Base-by-base conservation (phyloP, 2,888 invertebrate genomes). In the Palloptera scutellata region DNA sequence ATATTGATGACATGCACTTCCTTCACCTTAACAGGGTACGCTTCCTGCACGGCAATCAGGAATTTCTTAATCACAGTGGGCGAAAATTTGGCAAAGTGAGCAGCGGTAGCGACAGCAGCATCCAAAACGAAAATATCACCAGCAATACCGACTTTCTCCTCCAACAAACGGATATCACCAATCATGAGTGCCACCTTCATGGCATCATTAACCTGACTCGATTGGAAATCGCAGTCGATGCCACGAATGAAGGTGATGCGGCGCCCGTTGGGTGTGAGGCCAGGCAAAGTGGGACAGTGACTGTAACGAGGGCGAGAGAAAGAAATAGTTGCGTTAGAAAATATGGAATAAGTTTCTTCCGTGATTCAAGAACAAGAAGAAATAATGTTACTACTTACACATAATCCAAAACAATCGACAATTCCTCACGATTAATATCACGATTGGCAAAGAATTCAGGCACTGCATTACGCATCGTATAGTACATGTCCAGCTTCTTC, bases 1-100 rank as follows among this genome's bases (percentile, higher is more conserved):
- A 92, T 91, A 81, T 95, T 94, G 78, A 95, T 89, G 1, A 94
- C 91, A 80, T 95, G 94, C 41, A 94, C 92, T 85, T 93, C 92
- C 84, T 94, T 94, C 77, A 94, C 87, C 83, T 94, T 94, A 0
- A 94, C 94, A 6, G 94, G 94, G 83, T 94, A 95, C 5, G 94
- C 94, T 86, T 95, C 94, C 88, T 92, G 92, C 17, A 94, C 93
- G 83, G 93, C 93, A 70, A 93, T 91, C 77, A 94, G 87, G 86
- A 94, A 94, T 85, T 94, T 94, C 86, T 93, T 94, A 63, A 94
- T 91, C 61, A 93, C 84, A 0, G 91, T 87, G 0, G 94, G 94
- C 0, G 94, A 92, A 83, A 94, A 91, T 86, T 94, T 94, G 73
- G 94, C 90, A 81, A 94, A 94, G 82, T 94, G 93, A 0, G 90